These are phyloP conservation scores for Pyrrhia umbra DNA, from an alignment of 2,888 invertebrate species.

Conservation along the genomic window DNA sequence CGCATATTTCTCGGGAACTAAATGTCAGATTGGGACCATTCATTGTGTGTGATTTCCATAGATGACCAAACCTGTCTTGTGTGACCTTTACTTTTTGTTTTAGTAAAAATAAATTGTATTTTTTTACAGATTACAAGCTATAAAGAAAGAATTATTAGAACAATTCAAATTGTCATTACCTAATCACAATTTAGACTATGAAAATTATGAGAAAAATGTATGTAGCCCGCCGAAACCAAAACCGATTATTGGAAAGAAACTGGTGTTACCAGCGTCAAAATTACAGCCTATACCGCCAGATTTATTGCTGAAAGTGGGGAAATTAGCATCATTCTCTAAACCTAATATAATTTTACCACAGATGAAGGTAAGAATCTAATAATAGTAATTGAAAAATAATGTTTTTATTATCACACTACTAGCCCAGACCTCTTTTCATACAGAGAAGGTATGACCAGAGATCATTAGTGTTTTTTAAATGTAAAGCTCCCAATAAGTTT, in stretches of 20 bases:
- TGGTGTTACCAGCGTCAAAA: slow-evolving; percentile 84
- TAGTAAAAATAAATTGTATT: too few relatives aligned
- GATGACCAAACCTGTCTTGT: too few relatives aligned
- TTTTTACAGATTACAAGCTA: slow-evolving; percentile 72
- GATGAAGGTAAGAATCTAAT: slow-evolving; percentile 41
- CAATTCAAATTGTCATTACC: slow-evolving; percentile 69
- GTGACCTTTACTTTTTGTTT: too few relatives aligned
- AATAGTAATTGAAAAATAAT: not conserved
- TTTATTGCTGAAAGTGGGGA: slow-evolving; percentile 74
- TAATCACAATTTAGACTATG: slow-evolving; percentile 65
- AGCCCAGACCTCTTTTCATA: too few relatives aligned
- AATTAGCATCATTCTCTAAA: slow-evolving; percentile 55
- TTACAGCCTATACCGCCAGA: slow-evolving; percentile 81
- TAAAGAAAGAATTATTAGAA: slow-evolving; percentile 67
- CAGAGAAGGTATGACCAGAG: too few relatives aligned
- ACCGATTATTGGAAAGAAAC: slow-evolving; percentile 56
- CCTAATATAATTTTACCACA: slow-evolving; percentile 44
- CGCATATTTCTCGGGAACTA: too few relatives aligned
- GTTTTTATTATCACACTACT: not conserved
- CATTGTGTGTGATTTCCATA: too few relatives aligned
- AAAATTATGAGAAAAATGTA: slow-evolving; percentile 56
- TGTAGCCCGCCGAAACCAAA: not conserved
- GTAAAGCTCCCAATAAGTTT: too few relatives aligned
- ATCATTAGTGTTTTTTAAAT: too few relatives aligned
- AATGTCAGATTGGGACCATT: too few relatives aligned